Conservation (phyloP, 2,797 vertebrate species). For the Molossus molossus region DNA sequence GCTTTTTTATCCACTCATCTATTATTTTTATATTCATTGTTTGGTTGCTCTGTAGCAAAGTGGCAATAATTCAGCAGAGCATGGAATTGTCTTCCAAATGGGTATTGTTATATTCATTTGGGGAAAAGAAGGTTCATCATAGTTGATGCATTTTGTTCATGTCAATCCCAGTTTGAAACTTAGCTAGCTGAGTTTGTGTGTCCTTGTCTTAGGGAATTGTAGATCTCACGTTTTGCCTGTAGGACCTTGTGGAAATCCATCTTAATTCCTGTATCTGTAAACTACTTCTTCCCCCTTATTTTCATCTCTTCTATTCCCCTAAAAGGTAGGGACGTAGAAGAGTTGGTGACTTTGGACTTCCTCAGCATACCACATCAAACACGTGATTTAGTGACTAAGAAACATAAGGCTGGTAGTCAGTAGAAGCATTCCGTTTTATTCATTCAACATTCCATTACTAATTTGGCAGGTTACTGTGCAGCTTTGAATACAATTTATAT, state of each 20-base stretch:
- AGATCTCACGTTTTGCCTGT: background rate
- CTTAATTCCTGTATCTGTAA: background rate
- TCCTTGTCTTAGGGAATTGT: background rate
- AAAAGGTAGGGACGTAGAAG: slow-evolving; percentile 36
- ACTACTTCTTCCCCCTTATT: background rate
- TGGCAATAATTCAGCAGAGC: slow-evolving; percentile 14
- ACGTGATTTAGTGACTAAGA: slow-evolving; percentile 76
- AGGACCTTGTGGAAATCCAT: background rate
- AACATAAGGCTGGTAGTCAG: slow-evolving; percentile 53
- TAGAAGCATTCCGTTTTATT: slow-evolving; percentile 70
- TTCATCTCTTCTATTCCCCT: background rate
- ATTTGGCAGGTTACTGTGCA: slow-evolving; percentile 17
- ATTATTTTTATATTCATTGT: slow-evolving; percentile 14
- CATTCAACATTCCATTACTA: slow-evolving; percentile 72
- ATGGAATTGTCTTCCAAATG: background rate
- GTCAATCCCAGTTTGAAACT: background rate
- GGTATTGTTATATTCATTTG: background rate
- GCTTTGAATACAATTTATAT: slow-evolving; percentile 41
- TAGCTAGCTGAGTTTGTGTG: background rate
- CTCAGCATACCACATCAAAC: slow-evolving; percentile 44
- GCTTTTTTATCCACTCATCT: too few species aligned
- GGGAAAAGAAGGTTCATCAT: background rate
- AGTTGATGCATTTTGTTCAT: background rate
- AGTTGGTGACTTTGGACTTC: slow-evolving; percentile 68
- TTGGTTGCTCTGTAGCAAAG: background rate